Evolutionary conservation across 92 coral and sea anemone genomes (phyloP), one percentile per base, ranked within the genome.

Genomic region (Umimayanthus kanabou): DNA sequence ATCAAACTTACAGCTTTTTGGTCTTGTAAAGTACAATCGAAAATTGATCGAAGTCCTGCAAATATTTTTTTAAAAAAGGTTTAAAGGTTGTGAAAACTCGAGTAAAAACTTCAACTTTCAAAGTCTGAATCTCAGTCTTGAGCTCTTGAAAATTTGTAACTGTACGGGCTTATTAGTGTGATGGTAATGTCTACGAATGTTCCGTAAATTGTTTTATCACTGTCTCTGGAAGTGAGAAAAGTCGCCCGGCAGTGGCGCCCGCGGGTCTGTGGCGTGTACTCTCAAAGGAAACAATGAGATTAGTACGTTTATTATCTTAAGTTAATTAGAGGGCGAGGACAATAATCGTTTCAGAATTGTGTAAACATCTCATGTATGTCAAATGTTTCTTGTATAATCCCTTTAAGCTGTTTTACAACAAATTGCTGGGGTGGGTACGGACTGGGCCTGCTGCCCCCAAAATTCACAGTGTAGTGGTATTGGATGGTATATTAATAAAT

Each of bases 211-310:
- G 87, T 37, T 83, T 83, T 83, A 70, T 83, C 87, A 39, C 64
- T 33, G 82, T 85, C 87, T 76, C 78, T 75, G 76, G 80, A 92
- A 72, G 96, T 94, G 96, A 87, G 93, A 93, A 94, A 78, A 73
- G 82, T 79, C 50, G 75, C 64, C 87, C 81, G 80, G 29, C 43
- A 14, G n/a, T 72, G 96, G 94, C 96, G 96, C 94, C 96, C 79
- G 65, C 89, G 93, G 89, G 94, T 94, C 96, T 94, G 93, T 69
- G 55, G 23, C 70, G 23, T 72, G 58, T 42, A 29, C 88, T 73
- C 88, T 85, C 89, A 89, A 89, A 85, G 90, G 90, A 83, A 92
- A 89, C 94, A 92, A 92, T 85, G 77, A 88, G 94, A 92, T 92
- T 92, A 92, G 72, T 79, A 85, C 45, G 37, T 73, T 91, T 91